A percentile compares a stretch with the other conserved stretches of the same genome.
Evolutionary conservation across 2,888 invertebrate genomes (phyloP).

Genomic region (Metallyticus violacea): DNA sequence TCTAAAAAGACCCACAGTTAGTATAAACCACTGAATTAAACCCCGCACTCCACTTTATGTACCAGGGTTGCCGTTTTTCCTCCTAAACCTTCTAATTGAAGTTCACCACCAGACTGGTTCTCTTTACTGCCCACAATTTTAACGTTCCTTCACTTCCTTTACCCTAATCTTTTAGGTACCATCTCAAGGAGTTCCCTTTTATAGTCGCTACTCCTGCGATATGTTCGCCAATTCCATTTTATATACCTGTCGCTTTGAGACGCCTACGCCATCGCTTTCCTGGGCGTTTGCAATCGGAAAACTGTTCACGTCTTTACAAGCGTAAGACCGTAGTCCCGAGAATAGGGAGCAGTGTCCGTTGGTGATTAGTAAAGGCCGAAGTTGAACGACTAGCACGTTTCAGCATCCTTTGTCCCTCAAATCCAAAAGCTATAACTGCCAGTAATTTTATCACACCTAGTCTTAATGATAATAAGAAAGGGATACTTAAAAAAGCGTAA

Average conservation of each 20-base stretch:
- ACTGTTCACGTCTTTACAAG: not conserved
- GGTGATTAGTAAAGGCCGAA: too few species aligned
- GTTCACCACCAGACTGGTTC: not conserved
- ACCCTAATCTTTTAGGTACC: not conserved
- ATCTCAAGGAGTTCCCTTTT: not conserved
- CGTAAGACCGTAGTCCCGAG: not conserved
- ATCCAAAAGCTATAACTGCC: too few species aligned
- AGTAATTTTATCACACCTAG: too few species aligned
- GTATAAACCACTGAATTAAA: not conserved
- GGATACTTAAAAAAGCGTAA: too few species aligned
- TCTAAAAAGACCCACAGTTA: not conserved
- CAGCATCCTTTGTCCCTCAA: too few species aligned
- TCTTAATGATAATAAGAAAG: too few species aligned
- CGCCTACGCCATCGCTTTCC: not conserved
- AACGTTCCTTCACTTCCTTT: not conserved
- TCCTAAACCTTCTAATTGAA: not conserved
- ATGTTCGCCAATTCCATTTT: not conserved
- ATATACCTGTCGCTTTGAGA: not conserved
- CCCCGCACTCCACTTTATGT: not conserved
- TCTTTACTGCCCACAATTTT: not conserved
- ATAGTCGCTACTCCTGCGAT: not conserved
- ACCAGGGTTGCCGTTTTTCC: not conserved
- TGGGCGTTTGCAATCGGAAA: not conserved
- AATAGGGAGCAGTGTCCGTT: too few species aligned
- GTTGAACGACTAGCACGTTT: too few species aligned